Conservation (phyloP, 2,888 invertebrate genomes). For the Colostygia pectinataria region DNA sequence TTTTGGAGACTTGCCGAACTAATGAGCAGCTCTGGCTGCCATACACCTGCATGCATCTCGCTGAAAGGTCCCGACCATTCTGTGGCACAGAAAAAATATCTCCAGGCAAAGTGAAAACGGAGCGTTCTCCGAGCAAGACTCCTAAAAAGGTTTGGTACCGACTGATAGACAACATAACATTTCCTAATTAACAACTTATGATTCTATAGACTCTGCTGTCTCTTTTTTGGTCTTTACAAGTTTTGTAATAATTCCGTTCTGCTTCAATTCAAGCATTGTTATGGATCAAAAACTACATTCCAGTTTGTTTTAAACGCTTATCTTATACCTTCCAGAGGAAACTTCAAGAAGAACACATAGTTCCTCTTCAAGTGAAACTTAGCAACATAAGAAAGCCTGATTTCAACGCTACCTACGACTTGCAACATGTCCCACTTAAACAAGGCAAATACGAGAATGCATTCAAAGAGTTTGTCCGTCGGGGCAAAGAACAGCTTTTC, state of each 20-base stretch:
- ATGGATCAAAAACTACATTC: neutral
- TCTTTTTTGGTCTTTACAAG: no score
- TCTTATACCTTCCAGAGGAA: constrained; percentile 53
- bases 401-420: constrained; percentile 62
- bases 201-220: no score
- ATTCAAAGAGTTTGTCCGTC: constrained; percentile 66
- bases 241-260: no score
- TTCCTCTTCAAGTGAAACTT: constrained; percentile 61
- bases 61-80: constrained; percentile 69
- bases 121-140: constrained; percentile 37
- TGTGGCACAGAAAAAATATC: constrained; percentile 58
- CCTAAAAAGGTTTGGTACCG: constrained; percentile 60
- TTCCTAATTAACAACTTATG: neutral
- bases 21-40: constrained; percentile 68
- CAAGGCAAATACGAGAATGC: constrained; percentile 64
- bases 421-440: constrained; percentile 57
- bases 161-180: neutral
- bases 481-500: constrained; percentile 67
- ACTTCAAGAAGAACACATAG: constrained; percentile 59
- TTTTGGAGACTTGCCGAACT: constrained; percentile 60
- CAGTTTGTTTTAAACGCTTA: neutral
- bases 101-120: constrained; percentile 37
- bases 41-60: constrained; percentile 65
- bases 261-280: no score
- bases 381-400: constrained; percentile 56